Evolutionary conservation across 2,113 vertebrate species (phyloP), one percentile per base, ranked within the genome.

Genomic region (Hyla sarda): DNA sequence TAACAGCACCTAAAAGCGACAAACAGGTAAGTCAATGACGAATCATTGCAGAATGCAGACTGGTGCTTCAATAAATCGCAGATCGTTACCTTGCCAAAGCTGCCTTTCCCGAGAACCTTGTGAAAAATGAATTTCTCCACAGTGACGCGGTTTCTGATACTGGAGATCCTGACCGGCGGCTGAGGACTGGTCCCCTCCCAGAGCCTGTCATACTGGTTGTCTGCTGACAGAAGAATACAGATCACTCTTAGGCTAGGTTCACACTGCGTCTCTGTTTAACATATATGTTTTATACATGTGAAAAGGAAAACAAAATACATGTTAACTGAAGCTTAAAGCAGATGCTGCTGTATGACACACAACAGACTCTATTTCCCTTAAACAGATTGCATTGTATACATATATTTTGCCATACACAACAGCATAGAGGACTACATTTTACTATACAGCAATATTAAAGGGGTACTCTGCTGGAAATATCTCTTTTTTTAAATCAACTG

Each of bases 91-190:
- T 99, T 99, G 79, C 98, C 98, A 83, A 99, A 99, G 91, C 98
- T 99, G 89, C 98, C 98, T 93, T 99, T 99, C 72, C 98, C 98
- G 82, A 99, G 93, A 54, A 99, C 96, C 91, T 99, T 99, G 87
- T 97, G 96, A 90, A 99, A 96, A 87, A 91, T 86, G 84, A 99
- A 99, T 91, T 96, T 94, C 37, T 97, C 95, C 0, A 97, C 92
- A 47, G 90, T 95, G 90, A 99, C 91, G 25, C 85, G 78, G 54
- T 84, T 94, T 21, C 92, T 95, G 76, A 94, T 84, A 83, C 92
- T 94, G 3, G 89, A 91, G 73, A 92, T 62, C 37, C 90, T 92
- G 0, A 93, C 82, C 0, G 73, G 89, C 13, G 92, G 90, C 32
- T 74, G 91, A 19, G 93, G 92, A 41, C 88, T 89, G 83, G 86